A percentile compares a stretch with the other conserved stretches of the same genome.
These are phyloP conservation scores for Theodoxus fluviatilis DNA, from an alignment of 2,888 invertebrate genomes.

Conservation along the genomic window DNA sequence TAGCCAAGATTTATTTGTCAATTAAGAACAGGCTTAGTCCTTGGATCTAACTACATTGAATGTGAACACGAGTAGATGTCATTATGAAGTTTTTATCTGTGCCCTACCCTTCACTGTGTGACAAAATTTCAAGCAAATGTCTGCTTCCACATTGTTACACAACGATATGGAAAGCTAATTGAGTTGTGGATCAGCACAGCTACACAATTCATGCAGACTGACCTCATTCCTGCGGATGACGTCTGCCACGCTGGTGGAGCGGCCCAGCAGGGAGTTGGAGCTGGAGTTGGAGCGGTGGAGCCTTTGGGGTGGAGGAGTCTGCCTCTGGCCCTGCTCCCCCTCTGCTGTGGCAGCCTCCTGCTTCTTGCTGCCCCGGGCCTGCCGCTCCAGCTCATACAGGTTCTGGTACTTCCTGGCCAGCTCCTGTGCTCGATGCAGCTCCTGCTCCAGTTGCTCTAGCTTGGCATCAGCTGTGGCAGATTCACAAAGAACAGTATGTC, in stretches of 20 bases:
- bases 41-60: no score
- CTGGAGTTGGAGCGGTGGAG: slow-evolving; percentile 31
- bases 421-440: slow-evolving; percentile 43
- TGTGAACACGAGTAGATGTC: no score
- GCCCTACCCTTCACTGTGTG: no score
- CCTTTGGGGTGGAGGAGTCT: slow-evolving; percentile 28
- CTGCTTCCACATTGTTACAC: no score
- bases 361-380: slow-evolving; percentile 34
- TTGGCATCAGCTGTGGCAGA: slow-evolving; percentile 40
- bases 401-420: slow-evolving; percentile 48
- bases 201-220: no score
- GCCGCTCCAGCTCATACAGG: slow-evolving; percentile 42
- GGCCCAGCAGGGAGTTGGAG: slow-evolving; percentile 40
- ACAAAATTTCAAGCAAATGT: no score
- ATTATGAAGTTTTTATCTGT: no score
- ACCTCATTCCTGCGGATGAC: slow-evolving; percentile 55
- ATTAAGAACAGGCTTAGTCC: no score
- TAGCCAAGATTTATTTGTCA: no score
- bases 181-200: no score
- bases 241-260: slow-evolving; percentile 43
- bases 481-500: not conserved
- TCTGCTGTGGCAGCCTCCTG: slow-evolving; percentile 35
- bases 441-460: slow-evolving; percentile 43
- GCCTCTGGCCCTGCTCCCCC: slow-evolving; percentile 26
- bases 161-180: no score